Evolutionary conservation across 2,797 vertebrate genomes (phyloP).

Genomic region (Falco berigora): DNA sequence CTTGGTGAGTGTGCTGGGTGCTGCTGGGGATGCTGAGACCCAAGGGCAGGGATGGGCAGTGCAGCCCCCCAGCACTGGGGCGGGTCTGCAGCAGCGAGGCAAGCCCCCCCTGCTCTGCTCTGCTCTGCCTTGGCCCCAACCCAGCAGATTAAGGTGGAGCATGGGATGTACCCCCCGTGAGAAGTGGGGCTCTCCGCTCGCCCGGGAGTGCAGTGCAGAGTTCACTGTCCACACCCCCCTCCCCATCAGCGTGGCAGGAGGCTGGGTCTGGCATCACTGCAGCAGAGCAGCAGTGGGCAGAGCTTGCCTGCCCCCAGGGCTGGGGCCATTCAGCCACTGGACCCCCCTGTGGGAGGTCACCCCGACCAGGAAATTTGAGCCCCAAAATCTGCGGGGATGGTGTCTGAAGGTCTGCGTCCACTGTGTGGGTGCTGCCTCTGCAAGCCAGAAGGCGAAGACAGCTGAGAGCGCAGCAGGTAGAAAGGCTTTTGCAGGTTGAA

Average conservation of each 20-base stretch:
- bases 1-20: accelerated
- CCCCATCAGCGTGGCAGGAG: accelerated
- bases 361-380: not conserved
- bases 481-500: accelerated
- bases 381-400: not conserved
- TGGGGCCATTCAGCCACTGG: not conserved
- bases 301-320: not conserved
- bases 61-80: not conserved
- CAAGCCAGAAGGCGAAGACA: accelerated
- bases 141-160: not conserved
- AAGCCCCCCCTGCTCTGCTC: accelerated
- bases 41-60: accelerated
- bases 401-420: accelerated
- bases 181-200: not conserved
- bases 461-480: not conserved
- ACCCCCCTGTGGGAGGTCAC: accelerated
- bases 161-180: not conserved
- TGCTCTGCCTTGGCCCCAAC: not conserved
- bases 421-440: not conserved
- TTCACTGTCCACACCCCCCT: not conserved
- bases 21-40: not conserved
- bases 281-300: not conserved
- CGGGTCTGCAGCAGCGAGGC: accelerated
- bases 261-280: not conserved
- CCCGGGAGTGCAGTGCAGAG: accelerated